Base-by-base conservation (phyloP, 2,113 vertebrate species). In the Hippocampus barbouri region DNA sequence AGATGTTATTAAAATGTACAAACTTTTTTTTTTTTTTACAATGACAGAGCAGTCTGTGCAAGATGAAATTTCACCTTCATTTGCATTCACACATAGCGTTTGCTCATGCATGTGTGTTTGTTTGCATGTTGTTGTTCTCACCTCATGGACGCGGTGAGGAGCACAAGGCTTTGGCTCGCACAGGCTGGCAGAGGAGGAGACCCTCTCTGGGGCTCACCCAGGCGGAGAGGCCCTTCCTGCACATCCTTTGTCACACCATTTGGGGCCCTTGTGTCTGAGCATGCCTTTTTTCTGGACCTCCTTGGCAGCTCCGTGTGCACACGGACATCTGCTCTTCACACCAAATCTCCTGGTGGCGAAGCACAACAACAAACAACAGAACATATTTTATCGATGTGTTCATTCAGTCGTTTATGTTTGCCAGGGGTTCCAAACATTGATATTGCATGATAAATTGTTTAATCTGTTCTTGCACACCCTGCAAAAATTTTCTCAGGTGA, bases 191-290 rank as follows among this genome's bases (percentile, higher is more conserved):
- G 89, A 81, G 84, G 79, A 86, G 84, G 86, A 85, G 87, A 88
- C 88, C 83, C 89, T 90, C 89, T 90, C 86, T 91, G 91, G 75
- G 90, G 91, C 87, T 91, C 92, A 92, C 79, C 91, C 90, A 92
- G 91, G 90, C 91, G 87, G 76, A 93, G 89, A 92, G 89, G 86
- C 84, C 89, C 91, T 93, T 93, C 92, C 93, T 92, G 90, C 86
- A 88, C 91, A 89, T 91, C 90, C 89, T 93, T 92, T 93, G 91
- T 92, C 90, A 88, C 91, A 90, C 92, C 92, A 92, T 92, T 92
- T 93, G 92, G 64, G 89, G 85, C 85, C 85, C 89, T 90, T 88
- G 90, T 90, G 92, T 90, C 85, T 91, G 89, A 87, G 86, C 82
- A 83, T 82, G 88, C 85, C 75, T 82, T 79, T 79, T 23, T 84